A percentile compares a stretch with the other conserved stretches of the same genome.
Conservation (phyloP, 2,113 vertebrate genomes). For the Xyrauchen texanus region DNA sequence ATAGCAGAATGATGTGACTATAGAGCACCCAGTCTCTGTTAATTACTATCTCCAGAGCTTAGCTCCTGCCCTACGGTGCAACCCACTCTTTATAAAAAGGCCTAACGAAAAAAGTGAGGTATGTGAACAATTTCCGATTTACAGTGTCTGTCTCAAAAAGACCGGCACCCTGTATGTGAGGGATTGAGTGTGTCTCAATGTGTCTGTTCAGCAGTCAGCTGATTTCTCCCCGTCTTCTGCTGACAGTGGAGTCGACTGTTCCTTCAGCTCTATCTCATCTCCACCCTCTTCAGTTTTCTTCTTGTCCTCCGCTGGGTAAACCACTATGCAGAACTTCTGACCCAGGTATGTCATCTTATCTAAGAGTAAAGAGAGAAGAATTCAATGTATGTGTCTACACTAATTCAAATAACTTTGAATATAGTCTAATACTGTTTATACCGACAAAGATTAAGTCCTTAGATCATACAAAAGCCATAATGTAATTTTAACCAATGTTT, state of each 20-base stretch:
- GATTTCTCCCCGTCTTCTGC: slow-evolving; percentile 64
- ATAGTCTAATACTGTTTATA: too few species aligned
- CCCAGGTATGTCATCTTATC: slow-evolving; percentile 81
- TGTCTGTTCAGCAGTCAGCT: slow-evolving; percentile 64
- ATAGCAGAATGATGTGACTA: not conserved
- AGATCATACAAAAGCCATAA: too few species aligned
- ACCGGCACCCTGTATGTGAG: slow-evolving; percentile 20
- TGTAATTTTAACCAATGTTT: too few species aligned
- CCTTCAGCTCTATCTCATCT: slow-evolving; percentile 73
- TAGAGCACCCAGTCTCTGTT: not conserved
- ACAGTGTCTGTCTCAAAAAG: slow-evolving; percentile 24
- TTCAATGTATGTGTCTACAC: not conserved
- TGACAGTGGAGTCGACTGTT: slow-evolving; percentile 68
- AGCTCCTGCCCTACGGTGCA: slow-evolving; percentile 15
- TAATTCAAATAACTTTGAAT: too few species aligned
- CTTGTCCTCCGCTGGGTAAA: slow-evolving; percentile 72
- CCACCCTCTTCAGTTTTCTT: not conserved
- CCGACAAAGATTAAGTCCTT: too few species aligned
- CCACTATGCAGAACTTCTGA: slow-evolving; percentile 88
- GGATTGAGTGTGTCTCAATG: slow-evolving; percentile 26
- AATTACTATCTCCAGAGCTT: not conserved
- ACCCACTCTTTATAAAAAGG: slow-evolving; percentile 44
- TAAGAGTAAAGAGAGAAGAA: slow-evolving; percentile 52
- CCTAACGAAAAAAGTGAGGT: slow-evolving; percentile 17
- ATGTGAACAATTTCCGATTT: slow-evolving; percentile 42